These are phyloP conservation scores for Crypturellus undulatus DNA, from an alignment of 2,113 vertebrate species.

Conservation along the genomic window DNA sequence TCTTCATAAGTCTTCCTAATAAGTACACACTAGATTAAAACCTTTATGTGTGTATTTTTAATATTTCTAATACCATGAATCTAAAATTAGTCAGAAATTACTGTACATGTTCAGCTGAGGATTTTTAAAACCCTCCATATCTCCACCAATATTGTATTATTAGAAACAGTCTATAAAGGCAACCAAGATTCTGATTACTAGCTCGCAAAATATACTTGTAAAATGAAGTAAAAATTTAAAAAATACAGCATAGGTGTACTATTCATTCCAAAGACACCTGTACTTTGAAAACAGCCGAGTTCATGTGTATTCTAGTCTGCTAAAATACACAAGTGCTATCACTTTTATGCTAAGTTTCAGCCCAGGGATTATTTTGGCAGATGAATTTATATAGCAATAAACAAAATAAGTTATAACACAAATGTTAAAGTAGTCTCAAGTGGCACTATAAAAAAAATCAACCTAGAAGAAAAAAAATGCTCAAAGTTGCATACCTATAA, in stretches of 20 bases:
- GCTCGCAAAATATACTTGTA: constrained; percentile 43
- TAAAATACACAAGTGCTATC: neutral
- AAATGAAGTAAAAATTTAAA: constrained; percentile 25
- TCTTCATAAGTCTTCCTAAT: neutral
- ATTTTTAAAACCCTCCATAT: neutral
- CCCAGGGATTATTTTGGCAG: neutral
- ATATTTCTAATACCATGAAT: neutral
- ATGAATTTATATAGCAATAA: neutral
- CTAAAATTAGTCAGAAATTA: constrained; percentile 33
- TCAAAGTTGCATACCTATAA: neutral
- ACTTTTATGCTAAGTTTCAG: neutral
- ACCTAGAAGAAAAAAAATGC: neutral
- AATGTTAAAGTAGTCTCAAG: constrained; percentile 7
- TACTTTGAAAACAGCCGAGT: neutral
- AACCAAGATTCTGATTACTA: constrained; percentile 30
- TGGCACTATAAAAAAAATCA: constrained; percentile 18
- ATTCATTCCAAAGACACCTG: constrained; percentile 8
- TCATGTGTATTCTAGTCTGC: neutral
- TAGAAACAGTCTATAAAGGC: constrained; percentile 42
- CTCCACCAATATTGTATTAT: constrained; percentile 25
- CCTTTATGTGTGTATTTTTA: neutral
- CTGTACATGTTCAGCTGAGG: constrained; percentile 1
- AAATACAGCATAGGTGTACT: neutral
- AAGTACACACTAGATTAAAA: neutral
- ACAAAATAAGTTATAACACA: neutral